These are phyloP conservation scores for Meloidogyne floridensis DNA, from an alignment of 1,140 invertebrate species.

Conservation along the genomic window DNA sequence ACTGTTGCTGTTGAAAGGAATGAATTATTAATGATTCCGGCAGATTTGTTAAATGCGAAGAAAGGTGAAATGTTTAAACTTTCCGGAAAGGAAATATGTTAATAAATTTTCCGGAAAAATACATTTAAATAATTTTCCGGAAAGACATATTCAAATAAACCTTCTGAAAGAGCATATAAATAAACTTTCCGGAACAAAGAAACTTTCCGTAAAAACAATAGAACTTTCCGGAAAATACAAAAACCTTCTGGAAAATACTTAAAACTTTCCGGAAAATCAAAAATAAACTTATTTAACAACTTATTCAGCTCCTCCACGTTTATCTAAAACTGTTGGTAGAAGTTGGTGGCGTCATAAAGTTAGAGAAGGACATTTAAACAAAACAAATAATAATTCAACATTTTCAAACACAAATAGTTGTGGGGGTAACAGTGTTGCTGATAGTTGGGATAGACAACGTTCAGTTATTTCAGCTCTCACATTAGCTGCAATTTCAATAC, in stretches of 20 bases:
- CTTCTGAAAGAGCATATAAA: no score
- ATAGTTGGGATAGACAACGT: neutral
- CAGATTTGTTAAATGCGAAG: neutral
- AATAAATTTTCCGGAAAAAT: neutral
- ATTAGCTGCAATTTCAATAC: constrained; percentile 13
- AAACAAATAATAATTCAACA: neutral
- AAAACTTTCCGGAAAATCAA: no score
- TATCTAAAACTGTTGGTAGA: constrained; percentile 11
- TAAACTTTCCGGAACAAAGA: no score
- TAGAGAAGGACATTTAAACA: neutral
- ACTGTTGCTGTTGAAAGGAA: neutral
- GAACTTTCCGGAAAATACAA: no score
- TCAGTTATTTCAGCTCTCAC: constrained; percentile 12
- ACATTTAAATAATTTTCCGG: no score
- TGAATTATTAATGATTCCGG: neutral
- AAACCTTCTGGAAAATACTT: no score
- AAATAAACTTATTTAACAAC: no score
- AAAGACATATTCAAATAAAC: no score
- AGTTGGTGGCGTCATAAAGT: constrained; percentile 25
- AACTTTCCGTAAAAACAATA: no score
- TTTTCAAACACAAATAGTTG: constrained; percentile 1
- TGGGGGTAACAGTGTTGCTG: neutral
- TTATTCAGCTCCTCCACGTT: neutral
- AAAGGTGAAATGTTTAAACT: neutral
- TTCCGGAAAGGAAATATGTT: neutral